A percentile compares a stretch with the other conserved stretches of the same genome.
phyloP scores from a whole-genome alignment of 2,113 vertebrate genomes.

The Psilopsiagon aurifrons region DNA sequence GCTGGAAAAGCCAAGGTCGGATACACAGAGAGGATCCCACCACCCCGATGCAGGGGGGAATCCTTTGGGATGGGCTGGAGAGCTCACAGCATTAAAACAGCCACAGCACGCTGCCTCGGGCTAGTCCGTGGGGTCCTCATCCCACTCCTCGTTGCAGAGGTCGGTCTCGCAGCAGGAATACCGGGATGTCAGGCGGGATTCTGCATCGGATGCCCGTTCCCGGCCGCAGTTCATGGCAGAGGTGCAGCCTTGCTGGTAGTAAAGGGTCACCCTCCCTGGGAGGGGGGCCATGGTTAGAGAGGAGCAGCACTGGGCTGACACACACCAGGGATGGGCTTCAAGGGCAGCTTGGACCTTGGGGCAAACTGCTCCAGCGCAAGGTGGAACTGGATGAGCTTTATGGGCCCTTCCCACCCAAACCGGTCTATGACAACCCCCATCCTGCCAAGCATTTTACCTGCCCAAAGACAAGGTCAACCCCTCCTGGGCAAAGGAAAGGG shows the following conservation, averaged over 20 bases:
- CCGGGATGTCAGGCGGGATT: background rate
- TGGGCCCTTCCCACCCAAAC: background rate
- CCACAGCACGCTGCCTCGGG: background rate
- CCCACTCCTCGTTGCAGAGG: slow-evolving; percentile 34
- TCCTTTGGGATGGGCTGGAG: accelerated
- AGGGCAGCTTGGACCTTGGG: too few relatives aligned
- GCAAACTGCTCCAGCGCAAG: background rate
- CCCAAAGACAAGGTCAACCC: accelerated
- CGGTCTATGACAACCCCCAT: accelerated
- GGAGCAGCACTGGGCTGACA: accelerated
- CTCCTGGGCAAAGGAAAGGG: accelerated
- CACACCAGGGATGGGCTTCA: background rate
- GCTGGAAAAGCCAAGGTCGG: background rate
- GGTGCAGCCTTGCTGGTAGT: slow-evolving; percentile 41
- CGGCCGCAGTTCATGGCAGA: background rate
- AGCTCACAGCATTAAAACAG: accelerated
- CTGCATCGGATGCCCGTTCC: accelerated
- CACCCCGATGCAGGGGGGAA: accelerated
- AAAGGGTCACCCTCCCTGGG: slow-evolving; percentile 11
- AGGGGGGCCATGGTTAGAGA: accelerated
- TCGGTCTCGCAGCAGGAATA: slow-evolving; percentile 28
- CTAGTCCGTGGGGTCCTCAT: background rate
- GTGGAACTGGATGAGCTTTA: background rate
- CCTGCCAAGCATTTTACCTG: accelerated
- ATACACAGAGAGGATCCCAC: accelerated